Percentiles rank a stretch among this genome's conserved stretches.
Conservation (phyloP, 2,888 invertebrate species). For the Oligia strigilis region DNA sequence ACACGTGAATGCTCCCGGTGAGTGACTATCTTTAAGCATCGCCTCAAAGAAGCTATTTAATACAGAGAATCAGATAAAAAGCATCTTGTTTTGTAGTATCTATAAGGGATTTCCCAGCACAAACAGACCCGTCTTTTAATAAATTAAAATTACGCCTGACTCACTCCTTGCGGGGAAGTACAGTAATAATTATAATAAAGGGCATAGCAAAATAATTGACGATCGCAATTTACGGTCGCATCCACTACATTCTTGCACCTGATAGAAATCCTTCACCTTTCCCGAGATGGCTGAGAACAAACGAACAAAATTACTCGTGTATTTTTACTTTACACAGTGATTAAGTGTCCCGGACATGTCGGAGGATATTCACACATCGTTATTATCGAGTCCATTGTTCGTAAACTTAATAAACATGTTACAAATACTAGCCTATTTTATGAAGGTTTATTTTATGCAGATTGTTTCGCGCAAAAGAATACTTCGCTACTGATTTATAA, state of each 20-base stretch:
- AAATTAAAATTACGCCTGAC: conserved; percentile 4
- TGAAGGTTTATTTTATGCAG: conserved; percentile 4
- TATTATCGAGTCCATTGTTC: conserved; percentile 26
- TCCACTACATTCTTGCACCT: conserved; percentile 34
- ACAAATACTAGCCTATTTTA: conserved; percentile 22
- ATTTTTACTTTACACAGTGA: conserved; percentile 41
- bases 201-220: conserved; percentile 31
- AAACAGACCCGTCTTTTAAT: no score
- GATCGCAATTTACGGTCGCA: conserved; percentile 19
- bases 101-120: conserved; percentile 4
- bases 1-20: not conserved
- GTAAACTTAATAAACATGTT: conserved; percentile 33
- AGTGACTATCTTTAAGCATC: not conserved
- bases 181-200: conserved; percentile 16
- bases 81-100: not conserved
- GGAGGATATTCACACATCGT: conserved; percentile 30
- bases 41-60: not conserved
- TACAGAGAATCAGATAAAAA: not conserved
- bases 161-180: conserved; percentile 11
- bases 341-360: conserved; percentile 49
- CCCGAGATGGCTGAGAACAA: conserved; percentile 27
- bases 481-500: conserved; percentile 25
- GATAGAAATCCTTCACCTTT: conserved; percentile 63
- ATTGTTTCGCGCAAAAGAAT: not conserved
- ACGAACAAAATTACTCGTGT: conserved; percentile 32